Percentiles rank a stretch among this genome's conserved stretches.
Evolutionary conservation across 2,113 vertebrate species (phyloP).

Genomic region (Microtus pennsylvanicus): DNA sequence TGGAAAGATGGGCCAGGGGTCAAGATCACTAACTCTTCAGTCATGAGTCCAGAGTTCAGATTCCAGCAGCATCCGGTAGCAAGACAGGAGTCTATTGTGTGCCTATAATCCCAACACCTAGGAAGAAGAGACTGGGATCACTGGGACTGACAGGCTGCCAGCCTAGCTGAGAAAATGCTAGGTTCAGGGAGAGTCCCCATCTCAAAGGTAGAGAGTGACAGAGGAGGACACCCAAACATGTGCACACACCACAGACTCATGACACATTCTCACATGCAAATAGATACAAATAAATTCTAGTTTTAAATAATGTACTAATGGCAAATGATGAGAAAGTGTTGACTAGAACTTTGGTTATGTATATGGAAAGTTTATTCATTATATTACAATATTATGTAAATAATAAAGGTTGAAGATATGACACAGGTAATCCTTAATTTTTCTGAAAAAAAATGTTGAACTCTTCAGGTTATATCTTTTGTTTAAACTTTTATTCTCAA

Average conservation of each 20-base stretch:
- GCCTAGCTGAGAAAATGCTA: not conserved
- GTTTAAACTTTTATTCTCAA: constrained; percentile 14
- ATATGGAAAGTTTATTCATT: not conserved
- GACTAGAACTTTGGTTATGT: not conserved
- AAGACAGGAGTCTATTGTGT: not conserved
- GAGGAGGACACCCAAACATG: not conserved
- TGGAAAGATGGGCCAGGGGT: not conserved
- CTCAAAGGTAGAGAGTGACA: not conserved
- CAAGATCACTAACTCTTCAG: not conserved
- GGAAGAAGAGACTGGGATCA: not conserved
- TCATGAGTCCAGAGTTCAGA: too few species aligned
- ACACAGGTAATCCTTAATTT: not conserved
- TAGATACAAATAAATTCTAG: not conserved
- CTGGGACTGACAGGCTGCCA: not conserved
- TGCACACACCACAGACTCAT: not conserved
- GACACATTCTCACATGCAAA: not conserved
- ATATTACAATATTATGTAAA: not conserved
- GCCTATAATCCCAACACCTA: not conserved
- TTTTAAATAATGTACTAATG: not conserved
- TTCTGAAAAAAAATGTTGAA: not conserved
- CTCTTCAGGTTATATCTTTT: not conserved
- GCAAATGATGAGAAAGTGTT: not conserved
- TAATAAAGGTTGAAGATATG: not conserved
- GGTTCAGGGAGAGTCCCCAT: not conserved
- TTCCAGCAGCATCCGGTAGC: too few species aligned